phyloP scores from a whole-genome alignment of 2,888 invertebrate species.

The Limenitis arthemis region DNA sequence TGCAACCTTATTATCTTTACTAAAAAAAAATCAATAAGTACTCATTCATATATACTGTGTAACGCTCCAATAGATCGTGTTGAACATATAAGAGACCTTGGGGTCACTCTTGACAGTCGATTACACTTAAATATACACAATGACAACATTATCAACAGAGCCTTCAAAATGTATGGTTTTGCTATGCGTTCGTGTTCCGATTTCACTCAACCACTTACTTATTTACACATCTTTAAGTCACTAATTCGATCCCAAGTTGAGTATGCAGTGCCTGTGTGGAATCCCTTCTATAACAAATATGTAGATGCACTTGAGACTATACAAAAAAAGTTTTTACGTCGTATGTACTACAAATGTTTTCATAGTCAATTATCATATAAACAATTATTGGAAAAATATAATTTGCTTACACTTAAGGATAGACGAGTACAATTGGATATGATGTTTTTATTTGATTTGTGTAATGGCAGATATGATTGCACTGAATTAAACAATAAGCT shows the following conservation, averaged over 20 bases:
- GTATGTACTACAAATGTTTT: background rate
- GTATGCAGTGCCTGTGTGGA: background rate
- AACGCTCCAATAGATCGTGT: too few relatives aligned
- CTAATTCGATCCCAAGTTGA: background rate
- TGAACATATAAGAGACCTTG: constrained; percentile 14
- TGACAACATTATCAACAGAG: constrained; percentile 2
- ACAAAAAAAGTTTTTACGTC: background rate
- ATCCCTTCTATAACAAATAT: constrained; percentile 4
- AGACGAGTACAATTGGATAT: background rate
- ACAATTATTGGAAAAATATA: background rate
- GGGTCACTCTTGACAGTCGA: background rate
- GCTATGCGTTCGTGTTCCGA: background rate
- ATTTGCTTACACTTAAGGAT: background rate
- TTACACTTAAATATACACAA: background rate
- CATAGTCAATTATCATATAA: too few relatives aligned
- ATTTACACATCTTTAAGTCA: background rate
- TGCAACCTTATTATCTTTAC: constrained; percentile 22
- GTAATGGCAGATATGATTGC: too few relatives aligned
- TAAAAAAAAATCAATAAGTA: too few relatives aligned
- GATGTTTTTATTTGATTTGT: background rate
- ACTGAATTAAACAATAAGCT: too few relatives aligned
- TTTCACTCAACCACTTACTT: too few relatives aligned
- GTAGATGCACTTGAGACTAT: background rate
- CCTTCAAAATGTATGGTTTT: constrained; percentile 2
- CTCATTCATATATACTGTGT: too few relatives aligned